Evolutionary conservation across 2,888 invertebrate species (phyloP).

Genomic region (Troglohyphantes excavatus): DNA sequence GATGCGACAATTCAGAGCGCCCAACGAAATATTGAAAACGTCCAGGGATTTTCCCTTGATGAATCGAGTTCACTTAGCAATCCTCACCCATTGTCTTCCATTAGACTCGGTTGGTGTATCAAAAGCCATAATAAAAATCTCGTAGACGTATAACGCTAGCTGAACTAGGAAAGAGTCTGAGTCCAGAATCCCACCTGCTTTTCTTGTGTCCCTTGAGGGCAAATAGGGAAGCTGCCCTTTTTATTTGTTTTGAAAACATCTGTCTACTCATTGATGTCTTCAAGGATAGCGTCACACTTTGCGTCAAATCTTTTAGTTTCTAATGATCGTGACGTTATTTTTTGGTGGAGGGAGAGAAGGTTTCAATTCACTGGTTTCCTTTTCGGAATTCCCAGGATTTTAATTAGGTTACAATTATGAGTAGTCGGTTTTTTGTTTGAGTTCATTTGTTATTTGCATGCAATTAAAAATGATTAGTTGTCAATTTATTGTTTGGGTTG

Average conservation of each 20-base stretch:
- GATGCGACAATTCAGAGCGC: too few species aligned
- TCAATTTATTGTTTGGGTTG: too few species aligned
- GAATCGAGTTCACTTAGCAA: not conserved
- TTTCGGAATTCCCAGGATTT: not conserved
- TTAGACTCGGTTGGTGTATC: not conserved
- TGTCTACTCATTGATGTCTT: slow-evolving; percentile 60
- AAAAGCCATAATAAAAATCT: not conserved
- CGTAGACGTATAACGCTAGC: not conserved
- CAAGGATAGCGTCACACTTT: slow-evolving; percentile 54
- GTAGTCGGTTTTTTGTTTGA: too few species aligned
- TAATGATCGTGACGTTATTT: not conserved
- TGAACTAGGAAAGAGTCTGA: slow-evolving; percentile 26
- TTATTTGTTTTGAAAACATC: slow-evolving; percentile 73
- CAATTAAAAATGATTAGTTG: too few species aligned
- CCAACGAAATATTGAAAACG: not conserved
- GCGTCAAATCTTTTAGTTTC: slow-evolving; percentile 20
- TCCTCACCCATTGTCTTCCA: not conserved
- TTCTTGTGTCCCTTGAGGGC: slow-evolving; percentile 52
- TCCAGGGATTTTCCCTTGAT: not conserved
- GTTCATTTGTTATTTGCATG: too few species aligned
- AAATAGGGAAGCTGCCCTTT: slow-evolving; percentile 67
- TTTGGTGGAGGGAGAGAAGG: not conserved
- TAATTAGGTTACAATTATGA: too few species aligned
- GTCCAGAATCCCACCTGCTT: slow-evolving; percentile 58
- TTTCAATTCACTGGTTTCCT: not conserved